Evolutionary conservation across 2,113 vertebrate species (phyloP), one percentile per base, ranked within the genome.

Genomic region (Datnioides undecimradiatus): DNA sequence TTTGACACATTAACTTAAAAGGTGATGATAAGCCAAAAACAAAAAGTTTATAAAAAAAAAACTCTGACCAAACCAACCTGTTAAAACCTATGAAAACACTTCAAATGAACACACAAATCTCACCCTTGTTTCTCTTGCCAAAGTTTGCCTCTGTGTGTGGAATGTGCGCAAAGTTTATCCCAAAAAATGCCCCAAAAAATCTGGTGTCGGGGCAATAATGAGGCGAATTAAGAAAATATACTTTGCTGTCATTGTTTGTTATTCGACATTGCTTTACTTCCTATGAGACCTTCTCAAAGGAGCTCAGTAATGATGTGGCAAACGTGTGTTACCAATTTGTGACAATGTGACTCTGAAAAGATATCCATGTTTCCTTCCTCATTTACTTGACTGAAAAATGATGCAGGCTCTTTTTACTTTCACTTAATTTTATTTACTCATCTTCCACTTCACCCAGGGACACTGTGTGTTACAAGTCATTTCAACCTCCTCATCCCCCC

Each of bases 391-490:
- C 34, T 31, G 5, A 57, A 31, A 62, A 0, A 33, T 13, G 58
- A 41, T 45, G 52, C 25, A 19, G 6, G 14, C 68, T 49, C 23
- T 33, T 13, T 52, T 40, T 33, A 8, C 34, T 33, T 43, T 58
- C 27, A 59, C 33, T 57, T 36, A 3, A 73, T 52, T 45, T 13
- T 65, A 65, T 78, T 23, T 79, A n/a, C 0, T 62, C 77, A 72
- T 82, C 69, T 86, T 82, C 34, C 76, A 94, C 68, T 75, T 94
- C 84, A 87, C 80, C 73, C 91, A 80, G 79, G 92, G 8, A 90
- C 90, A 0, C 80, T 93, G 94, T 76, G 94, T 87, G 77, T 85
- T 93, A 81, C 95, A 93, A 1, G 85, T 89, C 36, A 87, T 84
- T 87, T 95, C 95, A 0, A 92, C 94, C 0, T 81, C 91, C 0